A percentile compares a stretch with the other conserved stretches of the same genome.
Conservation (phyloP, 2,113 vertebrate genomes). For the Porphyrio hochstetteri region DNA sequence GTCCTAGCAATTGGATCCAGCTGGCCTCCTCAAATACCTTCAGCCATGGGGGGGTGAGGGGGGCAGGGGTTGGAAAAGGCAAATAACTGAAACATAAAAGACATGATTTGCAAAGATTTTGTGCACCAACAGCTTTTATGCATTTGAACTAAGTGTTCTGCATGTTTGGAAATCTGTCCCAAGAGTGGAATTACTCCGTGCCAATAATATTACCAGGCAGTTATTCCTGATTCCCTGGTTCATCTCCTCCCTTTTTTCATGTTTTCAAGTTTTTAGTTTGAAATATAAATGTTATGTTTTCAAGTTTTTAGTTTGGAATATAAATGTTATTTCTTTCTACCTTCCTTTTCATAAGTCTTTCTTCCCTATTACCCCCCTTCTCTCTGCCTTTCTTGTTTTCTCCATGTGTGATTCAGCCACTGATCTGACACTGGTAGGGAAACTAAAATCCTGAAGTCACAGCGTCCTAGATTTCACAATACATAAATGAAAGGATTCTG, state of each 20-base stretch:
- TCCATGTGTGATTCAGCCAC: background rate
- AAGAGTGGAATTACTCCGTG: background rate
- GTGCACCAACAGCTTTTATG: slow-evolving; percentile 7
- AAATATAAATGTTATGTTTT: background rate
- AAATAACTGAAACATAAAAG: background rate
- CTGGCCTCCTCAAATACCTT: slow-evolving; percentile 16
- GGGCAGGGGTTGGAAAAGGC: background rate
- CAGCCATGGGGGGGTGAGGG: accelerated
- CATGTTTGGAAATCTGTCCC: background rate
- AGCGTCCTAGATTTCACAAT: background rate
- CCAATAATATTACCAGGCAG: background rate
- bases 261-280: background rate
- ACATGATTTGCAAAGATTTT: background rate
- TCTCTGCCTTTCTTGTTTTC: background rate
- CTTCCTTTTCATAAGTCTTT: background rate
- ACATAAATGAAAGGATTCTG: background rate
- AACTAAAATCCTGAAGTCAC: background rate
- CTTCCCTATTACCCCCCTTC: background rate
- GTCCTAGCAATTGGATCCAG: slow-evolving; percentile 56
- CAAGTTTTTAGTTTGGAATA: background rate
- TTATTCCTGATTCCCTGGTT: background rate
- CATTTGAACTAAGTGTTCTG: background rate
- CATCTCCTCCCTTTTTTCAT: background rate
- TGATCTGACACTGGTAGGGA: background rate
- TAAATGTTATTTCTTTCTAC: background rate